phyloP scores from a whole-genome alignment of 2,888 invertebrate species.

The Odontocolon sp. region DNA sequence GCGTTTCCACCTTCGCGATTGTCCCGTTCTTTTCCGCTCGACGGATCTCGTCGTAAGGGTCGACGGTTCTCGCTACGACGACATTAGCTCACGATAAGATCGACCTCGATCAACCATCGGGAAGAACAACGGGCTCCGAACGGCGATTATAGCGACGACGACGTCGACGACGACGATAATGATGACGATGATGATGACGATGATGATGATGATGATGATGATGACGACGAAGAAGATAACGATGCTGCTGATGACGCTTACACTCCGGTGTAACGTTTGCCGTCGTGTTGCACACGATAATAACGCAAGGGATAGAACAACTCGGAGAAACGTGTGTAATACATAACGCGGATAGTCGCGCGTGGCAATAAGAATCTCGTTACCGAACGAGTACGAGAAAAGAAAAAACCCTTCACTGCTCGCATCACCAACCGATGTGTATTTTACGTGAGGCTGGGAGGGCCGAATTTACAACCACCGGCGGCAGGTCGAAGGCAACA shows the following conservation, averaged over 20 bases:
- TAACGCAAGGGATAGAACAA: neutral
- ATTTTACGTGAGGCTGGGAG: constrained; percentile 3
- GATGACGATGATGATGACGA: neutral
- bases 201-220: neutral
- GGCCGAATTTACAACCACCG: constrained; percentile 31
- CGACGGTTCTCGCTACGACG: constrained; percentile 3
- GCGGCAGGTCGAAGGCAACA: constrained; percentile 18
- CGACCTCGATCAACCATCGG: neutral
- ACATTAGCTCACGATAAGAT: neutral
- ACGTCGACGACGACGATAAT: neutral
- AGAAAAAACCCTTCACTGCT: constrained; percentile 40
- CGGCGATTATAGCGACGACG: neutral
- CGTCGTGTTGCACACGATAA: constrained; percentile 1
- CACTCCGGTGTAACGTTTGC: neutral
- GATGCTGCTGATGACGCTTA: neutral
- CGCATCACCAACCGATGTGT: neutral
- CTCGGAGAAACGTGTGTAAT: neutral
- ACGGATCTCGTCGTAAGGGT: neutral
- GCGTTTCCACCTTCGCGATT: neutral
- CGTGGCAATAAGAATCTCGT: constrained; percentile 44
- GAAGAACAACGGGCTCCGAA: neutral
- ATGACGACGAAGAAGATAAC: neutral
- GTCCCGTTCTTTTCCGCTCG: neutral
- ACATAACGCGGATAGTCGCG: constrained; percentile 11
- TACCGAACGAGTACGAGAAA: constrained; percentile 26